Evolutionary conservation across 2,888 invertebrate species (phyloP), one percentile per base, ranked within the genome.

Genomic region (Drosophila robusta): DNA sequence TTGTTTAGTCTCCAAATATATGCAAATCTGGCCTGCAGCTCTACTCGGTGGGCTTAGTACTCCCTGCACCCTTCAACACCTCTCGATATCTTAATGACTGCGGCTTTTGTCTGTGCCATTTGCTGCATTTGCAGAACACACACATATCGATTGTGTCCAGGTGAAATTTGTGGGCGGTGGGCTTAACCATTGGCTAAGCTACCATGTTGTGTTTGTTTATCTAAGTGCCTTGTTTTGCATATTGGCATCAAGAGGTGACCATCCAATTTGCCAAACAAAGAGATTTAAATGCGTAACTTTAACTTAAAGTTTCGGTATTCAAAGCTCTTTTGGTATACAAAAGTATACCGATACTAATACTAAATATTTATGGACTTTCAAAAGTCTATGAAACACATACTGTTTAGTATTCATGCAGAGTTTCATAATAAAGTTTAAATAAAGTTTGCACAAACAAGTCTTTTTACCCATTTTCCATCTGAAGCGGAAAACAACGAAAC

Each of bases 171-270:
- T 62, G 58, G 36, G 11, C 6, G 7, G 3, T 12, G 34, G 34
- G 45, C 45, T 41, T 36, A 64, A 44, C 34, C 60, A 57, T 34
- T 24, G 57, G 18, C 64, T 58, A 50, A 54, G 51, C 56, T 55
- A 24, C 42, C 42, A 14, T n/a, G 32, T 36, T 36, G 36, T 84
- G 68, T 84, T 87, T 84, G 70, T 46, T 70, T 52, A 80, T 51
- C 65, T 66, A 44, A 84, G 75, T 84, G 87, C 41, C 50, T 34
- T 62, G 70, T 64, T 82, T 82, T 69, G 85, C 85, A 84, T 81
- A 68, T 70, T 67, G 78, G 57, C 63, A 65, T 42, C 34, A 24
- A 32, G 38, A 32, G 63, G 70, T 68, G 77, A 46, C 46, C 47
- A 67, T 65, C 77, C 68, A 68, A 70, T 73, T 80, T 24, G 83